Conservation (phyloP, 2,888 invertebrate species). For the Gnatocerus cornutus region DNA sequence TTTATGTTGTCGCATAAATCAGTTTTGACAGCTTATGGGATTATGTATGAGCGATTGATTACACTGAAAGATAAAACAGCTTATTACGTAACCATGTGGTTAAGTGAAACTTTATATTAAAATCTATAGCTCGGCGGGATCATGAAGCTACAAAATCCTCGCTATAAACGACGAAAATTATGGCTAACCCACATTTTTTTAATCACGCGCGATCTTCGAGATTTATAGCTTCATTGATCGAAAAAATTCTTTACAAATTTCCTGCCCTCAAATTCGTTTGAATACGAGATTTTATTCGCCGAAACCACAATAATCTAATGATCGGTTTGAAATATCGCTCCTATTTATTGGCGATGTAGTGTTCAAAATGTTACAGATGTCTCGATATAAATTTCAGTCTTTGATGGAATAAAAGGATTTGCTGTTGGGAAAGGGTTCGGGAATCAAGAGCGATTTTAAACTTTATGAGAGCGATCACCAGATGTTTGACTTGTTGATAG, state of each 20-base stretch:
- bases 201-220: conserved; percentile 17
- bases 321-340: conserved; percentile 31
- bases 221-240: conserved; percentile 31
- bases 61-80: conserved; percentile 52
- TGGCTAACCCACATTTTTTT: conserved; percentile 19
- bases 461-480: conserved; percentile 12
- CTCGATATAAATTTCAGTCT: conserved; percentile 23
- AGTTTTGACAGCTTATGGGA: conserved; percentile 57
- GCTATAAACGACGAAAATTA: conserved; percentile 17
- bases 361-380: conserved; percentile 31
- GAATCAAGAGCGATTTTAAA: too few species aligned
- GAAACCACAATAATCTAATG: conserved; percentile 32
- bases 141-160: conserved; percentile 25
- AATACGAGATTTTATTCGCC: conserved; percentile 30
- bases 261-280: conserved; percentile 14
- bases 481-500: conserved; percentile 21
- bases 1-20: conserved; percentile 56
- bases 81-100: conserved; percentile 57
- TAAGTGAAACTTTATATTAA: conserved; percentile 54
- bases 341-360: conserved; percentile 20
- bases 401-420: conserved; percentile 30
- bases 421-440: conserved; percentile 10
- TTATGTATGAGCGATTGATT: conserved; percentile 60
- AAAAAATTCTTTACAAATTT: conserved; percentile 22
- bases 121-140: conserved; percentile 40